phyloP scores from a whole-genome alignment of 2,113 vertebrate species.

The Oncorhynchus gorbuscha region DNA sequence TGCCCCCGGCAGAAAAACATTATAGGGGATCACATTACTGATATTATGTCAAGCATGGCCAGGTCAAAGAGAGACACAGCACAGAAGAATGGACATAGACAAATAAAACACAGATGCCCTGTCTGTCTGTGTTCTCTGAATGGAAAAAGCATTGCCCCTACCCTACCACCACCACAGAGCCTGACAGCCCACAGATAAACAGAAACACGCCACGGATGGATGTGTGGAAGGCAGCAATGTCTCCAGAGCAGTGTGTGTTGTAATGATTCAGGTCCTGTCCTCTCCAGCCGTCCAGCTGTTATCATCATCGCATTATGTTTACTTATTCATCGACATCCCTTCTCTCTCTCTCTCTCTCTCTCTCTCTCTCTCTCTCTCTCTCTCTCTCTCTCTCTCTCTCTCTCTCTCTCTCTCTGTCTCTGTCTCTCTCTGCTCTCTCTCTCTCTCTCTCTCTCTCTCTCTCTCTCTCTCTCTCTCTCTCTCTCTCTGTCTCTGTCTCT shows the following conservation, averaged over 20 bases:
- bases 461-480: no score
- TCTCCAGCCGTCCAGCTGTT: constrained; percentile 5
- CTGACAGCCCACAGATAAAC: constrained; percentile 23
- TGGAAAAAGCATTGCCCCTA: constrained; percentile 3
- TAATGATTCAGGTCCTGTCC: not conserved
- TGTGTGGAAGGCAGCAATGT: constrained; percentile 23
- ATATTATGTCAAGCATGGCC: not conserved
- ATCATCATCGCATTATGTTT: constrained; percentile 14
- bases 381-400: no score
- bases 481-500: no score
- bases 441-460: no score
- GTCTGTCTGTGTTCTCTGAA: constrained; percentile 13
- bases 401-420: no score
- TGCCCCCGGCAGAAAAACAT: constrained; percentile 23
- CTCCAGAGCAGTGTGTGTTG: not conserved
- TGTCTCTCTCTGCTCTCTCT: no score
- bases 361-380: no score
- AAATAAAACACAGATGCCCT: constrained; percentile 30
- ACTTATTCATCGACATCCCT: constrained; percentile 9
- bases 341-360: no score
- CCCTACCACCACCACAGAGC: constrained; percentile 3
- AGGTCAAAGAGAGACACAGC: not conserved
- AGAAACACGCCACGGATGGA: constrained; percentile 9
- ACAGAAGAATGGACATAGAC: constrained; percentile 7
- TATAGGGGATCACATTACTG: not conserved